Evolutionary conservation across 2,888 invertebrate genomes (phyloP).

Genomic region (Volucella inflata): DNA sequence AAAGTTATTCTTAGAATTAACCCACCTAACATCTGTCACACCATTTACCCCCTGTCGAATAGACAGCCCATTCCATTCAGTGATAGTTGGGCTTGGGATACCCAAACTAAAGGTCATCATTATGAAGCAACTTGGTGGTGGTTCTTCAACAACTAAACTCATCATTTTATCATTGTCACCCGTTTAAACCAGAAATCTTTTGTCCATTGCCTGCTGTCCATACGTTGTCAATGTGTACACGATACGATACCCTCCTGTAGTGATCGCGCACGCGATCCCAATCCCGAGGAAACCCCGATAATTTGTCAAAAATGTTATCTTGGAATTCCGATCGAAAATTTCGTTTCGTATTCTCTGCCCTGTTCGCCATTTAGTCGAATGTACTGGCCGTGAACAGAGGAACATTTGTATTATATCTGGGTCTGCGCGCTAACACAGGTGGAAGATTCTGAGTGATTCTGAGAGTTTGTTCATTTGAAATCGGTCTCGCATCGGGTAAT

Average conservation of each 20-base stretch:
- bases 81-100: constrained; percentile 49
- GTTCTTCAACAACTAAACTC: constrained; percentile 34
- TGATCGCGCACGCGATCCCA: constrained; percentile 71
- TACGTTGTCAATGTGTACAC: constrained; percentile 13
- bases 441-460: constrained; percentile 62
- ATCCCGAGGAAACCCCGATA: constrained; percentile 74
- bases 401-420: constrained; percentile 62
- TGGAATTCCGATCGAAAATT: constrained; percentile 66
- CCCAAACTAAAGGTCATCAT: constrained; percentile 64
- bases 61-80: constrained; percentile 59
- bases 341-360: constrained; percentile 26
- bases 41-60: constrained; percentile 60
- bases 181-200: constrained; percentile 51
- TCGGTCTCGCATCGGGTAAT: constrained; percentile 71
- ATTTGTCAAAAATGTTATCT: constrained; percentile 75
- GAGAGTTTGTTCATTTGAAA: constrained; percentile 70
- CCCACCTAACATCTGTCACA: constrained; percentile 40
- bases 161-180: constrained; percentile 72
- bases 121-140: constrained; percentile 54
- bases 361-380: not conserved
- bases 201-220: constrained; percentile 16
- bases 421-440: constrained; percentile 67
- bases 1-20: constrained; percentile 31
- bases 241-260: constrained; percentile 43
- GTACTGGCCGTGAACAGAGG: constrained; percentile 17